Conservation (phyloP, 2,797 vertebrate genomes). For the Gambelia wislizenii region DNA sequence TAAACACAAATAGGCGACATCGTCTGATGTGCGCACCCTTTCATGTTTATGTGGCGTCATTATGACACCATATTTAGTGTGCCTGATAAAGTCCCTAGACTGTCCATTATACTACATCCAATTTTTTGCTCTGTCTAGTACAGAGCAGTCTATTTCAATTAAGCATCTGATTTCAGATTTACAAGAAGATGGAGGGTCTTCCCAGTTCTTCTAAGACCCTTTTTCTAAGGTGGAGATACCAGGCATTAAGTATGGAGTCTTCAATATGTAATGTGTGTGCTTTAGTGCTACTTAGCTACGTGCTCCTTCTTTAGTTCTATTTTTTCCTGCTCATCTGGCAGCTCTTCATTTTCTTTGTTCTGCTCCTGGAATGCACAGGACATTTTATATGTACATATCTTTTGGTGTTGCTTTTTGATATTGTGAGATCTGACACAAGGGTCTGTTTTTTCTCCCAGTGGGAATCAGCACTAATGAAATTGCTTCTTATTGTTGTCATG, state of each 20-base stretch:
- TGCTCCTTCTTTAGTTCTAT: not conserved
- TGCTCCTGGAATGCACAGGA: not conserved
- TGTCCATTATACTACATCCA: no score
- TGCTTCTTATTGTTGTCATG: slow-evolving; percentile 9
- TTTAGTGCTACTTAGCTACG: not conserved
- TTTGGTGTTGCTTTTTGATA: slow-evolving; percentile 6
- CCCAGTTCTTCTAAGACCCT: not conserved
- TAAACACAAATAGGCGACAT: no score
- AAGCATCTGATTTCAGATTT: not conserved
- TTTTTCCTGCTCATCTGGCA: not conserved
- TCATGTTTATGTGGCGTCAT: no score
- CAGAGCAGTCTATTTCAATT: not conserved
- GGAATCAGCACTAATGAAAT: slow-evolving; percentile 16
- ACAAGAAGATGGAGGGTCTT: not conserved
- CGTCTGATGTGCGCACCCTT: no score
- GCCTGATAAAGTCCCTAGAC: no score
- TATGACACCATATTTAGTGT: no score
- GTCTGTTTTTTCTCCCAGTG: not conserved
- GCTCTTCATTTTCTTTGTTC: not conserved
- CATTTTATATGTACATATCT: not conserved
- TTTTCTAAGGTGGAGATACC: not conserved
- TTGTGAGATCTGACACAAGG: not conserved
- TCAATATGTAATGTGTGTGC: not conserved
- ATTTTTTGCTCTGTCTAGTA: not conserved
- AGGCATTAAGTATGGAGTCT: not conserved